Evolutionary conservation across 2,888 invertebrate species (phyloP), one percentile per base, ranked within the genome.

Genomic region (Cataglyphis altisquamis): DNA sequence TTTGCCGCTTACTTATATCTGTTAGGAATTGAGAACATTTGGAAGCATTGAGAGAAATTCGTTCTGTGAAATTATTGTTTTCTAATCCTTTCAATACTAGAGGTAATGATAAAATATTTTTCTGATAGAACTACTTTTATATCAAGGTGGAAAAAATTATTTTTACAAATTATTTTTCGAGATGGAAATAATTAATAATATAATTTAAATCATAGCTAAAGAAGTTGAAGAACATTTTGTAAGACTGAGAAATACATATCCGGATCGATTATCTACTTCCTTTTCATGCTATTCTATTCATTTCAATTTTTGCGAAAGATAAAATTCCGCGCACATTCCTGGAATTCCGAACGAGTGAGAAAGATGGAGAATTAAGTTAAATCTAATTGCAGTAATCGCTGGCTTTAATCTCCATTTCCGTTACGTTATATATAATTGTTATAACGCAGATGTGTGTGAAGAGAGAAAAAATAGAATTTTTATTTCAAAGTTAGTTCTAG

Each of bases 21-120:
- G 70, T 0, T 21, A 12, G 12, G 29, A 57, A 32, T 21, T 36
- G 25, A 21, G 45, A 41, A 60, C n/a, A 12, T 55, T 18, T 12
- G 29, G 32, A 32, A 12, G 25, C 32, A n/a, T 21, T 5, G 32
- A 25, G 45, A 72, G 60, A 72, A 72, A 78, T 72, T 36, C 2
- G 48, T 60, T 32, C 18, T 18, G 25, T 18, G 25, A 57, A 60
- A 70, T 70, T 57, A 60, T 32, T 21, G 32, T 57, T 70, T 41
- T 78, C 68, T 45, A 60, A 21, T 45, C 0, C 3, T 48, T n/a
- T 10, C 2, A 32, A n/a, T 52, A 9, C 39, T 15, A n/a, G 8
- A 6, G 5, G 29, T 29, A 64, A 45, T 15, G 8, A 29, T 8
- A 12, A 12, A 64, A 21, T n/a, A 21, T 64, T 25, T 52, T 52